These are phyloP conservation scores for Charadrius vociferus DNA, from an alignment of 2,113 vertebrate genomes.

Conservation along the genomic window DNA sequence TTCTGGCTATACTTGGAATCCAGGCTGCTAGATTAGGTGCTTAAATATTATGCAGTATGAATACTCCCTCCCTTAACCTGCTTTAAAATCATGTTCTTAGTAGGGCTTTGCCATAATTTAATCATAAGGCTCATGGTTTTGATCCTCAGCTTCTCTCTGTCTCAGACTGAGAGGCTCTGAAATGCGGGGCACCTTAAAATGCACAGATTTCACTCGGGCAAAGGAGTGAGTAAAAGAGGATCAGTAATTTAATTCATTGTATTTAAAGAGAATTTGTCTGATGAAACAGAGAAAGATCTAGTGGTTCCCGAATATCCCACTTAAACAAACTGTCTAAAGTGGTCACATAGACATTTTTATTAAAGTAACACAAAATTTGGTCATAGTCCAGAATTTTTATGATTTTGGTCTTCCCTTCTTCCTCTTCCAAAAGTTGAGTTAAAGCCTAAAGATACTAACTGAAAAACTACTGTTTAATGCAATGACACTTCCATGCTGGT, in stretches of 20 bases:
- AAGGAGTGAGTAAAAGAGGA: neutral
- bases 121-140: neutral
- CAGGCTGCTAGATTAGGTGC: neutral
- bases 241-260: neutral
- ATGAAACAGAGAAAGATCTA: neutral
- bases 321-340: neutral
- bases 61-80: neutral
- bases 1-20: neutral
- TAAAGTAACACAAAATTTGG: neutral
- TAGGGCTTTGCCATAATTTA: neutral
- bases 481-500: neutral
- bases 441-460: neutral
- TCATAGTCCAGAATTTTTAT: neutral
- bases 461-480: neutral
- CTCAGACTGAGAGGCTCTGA: neutral
- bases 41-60: neutral
- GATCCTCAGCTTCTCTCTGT: neutral
- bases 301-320: neutral
- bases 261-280: neutral
- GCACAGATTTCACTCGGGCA: neutral
- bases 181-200: neutral
- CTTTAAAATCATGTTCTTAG: neutral
- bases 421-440: neutral
- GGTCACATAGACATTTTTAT: neutral
- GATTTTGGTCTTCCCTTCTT: neutral